Evolutionary conservation across 2,888 invertebrate genomes (phyloP).

Genomic region (Chrysopilus asiliformis): DNA sequence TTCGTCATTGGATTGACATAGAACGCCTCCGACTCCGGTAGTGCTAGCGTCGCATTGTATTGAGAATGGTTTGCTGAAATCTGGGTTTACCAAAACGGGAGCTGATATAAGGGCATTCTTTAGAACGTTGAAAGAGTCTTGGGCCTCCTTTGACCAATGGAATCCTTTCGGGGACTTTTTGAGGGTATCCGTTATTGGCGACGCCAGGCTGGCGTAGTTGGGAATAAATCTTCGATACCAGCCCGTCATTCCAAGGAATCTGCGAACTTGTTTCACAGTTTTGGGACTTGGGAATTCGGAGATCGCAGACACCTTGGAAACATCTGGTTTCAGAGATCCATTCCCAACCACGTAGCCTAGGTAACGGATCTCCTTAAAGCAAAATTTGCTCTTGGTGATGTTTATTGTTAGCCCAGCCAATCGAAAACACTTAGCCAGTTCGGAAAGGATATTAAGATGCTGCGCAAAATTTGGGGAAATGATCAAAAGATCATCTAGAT

Average conservation of each 20-base stretch:
- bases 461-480: background rate
- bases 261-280: background rate
- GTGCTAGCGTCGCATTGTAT: constrained; percentile 1
- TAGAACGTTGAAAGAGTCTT: background rate
- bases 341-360: constrained; percentile 8
- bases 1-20: background rate
- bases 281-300: no score
- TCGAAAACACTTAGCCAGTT: constrained; percentile 1
- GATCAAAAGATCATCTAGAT: no score
- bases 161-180: background rate
- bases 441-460: background rate
- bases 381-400: constrained; percentile 4
- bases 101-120: background rate
- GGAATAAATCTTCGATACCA: no score
- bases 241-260: constrained; percentile 1
- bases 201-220: background rate
- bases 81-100: background rate
- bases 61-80: constrained; percentile 1
- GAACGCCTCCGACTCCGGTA: constrained; percentile 4
- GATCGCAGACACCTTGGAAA: no score
- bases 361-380: no score
- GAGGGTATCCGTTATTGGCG: background rate
- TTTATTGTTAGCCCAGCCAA: constrained; percentile 3
- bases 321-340: no score
- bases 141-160: background rate